Base-by-base conservation (phyloP, 2,113 vertebrate genomes). In the Hirundichthys speculiger region DNA sequence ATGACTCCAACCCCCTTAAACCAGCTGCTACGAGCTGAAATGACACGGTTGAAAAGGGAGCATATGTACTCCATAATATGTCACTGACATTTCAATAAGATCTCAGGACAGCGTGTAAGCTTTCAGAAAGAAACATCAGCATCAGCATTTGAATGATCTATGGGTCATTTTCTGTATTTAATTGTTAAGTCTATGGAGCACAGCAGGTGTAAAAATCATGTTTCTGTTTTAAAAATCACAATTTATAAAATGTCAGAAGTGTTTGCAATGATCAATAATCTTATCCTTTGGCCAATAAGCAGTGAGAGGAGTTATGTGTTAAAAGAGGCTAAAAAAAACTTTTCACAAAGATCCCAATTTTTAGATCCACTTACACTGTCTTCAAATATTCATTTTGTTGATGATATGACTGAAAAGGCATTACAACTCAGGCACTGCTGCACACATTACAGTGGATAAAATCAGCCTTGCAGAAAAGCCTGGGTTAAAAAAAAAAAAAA, bases 371-470 rank as follows among this genome's bases (percentile, higher is more conserved):
- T 24, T 20, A 25, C 42, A 47, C 22, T 56, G 38, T 2, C 0
- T 64, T 42, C 52, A 19, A 48, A 69, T 68, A 46, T 70, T 73
- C 0, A 6, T 47, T 79, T 61, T 63, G 45, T 51, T 69, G 64
- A 71, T 70, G 46, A 55, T 75, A 27, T 57, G 73, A 79, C 48
- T 57, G 49, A 72, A 67, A 69, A 49, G 40, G 46, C 58, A 58
- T 77, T 55, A 58, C 77, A 65, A 70, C 66, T 41, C 58, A 41
- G 57, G 49, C 47, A 7, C 70, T 64, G 59, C 64, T 0, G 51
- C 69, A 67, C 72, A 84, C 65, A 73, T 71, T 60, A 80, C 78
- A 74, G 54, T 65, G 66, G 69, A 84, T 79, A 71, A 82, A 84
- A 70, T 69, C 75, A 77, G 74, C 57, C 69, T 73, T 49, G 69